Evolutionary conservation across 2,888 invertebrate genomes (phyloP).

Genomic region (Chymomyza fuscimana): DNA sequence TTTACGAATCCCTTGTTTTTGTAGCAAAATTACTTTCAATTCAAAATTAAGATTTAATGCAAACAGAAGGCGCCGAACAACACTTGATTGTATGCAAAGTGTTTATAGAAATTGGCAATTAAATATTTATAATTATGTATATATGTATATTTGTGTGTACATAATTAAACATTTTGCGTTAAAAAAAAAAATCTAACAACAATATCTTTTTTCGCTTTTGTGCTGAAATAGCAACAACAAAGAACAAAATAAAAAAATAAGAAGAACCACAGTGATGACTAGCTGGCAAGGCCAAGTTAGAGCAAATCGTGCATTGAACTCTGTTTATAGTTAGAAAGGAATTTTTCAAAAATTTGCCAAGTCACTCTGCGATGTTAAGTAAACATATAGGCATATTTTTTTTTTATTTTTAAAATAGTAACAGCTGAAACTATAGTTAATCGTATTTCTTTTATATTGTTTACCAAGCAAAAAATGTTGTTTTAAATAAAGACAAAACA

Average conservation of each 20-base stretch:
- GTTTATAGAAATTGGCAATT: not conserved
- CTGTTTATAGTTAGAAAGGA: not conserved
- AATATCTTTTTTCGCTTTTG: not conserved
- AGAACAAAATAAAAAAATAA: not conserved
- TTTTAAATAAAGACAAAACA: too few species aligned
- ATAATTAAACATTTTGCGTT: not conserved
- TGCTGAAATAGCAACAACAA: not conserved
- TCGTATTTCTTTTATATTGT: not conserved
- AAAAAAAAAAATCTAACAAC: not conserved
- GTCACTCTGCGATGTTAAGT: not conserved
- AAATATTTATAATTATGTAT: not conserved
- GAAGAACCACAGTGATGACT: not conserved
- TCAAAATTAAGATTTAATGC: not conserved
- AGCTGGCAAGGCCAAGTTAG: conserved; percentile 5
- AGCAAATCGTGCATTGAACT: conserved; percentile 5
- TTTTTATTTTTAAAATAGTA: not conserved
- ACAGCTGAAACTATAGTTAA: not conserved
- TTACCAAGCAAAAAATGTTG: too few species aligned
- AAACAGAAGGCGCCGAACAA: not conserved
- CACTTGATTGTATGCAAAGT: not conserved
- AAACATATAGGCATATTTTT: not conserved
- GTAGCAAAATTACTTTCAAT: not conserved
- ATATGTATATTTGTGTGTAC: too few species aligned
- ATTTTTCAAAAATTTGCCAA: not conserved
- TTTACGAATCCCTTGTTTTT: not conserved